phyloP scores from a whole-genome alignment of 1,140 invertebrate genomes.

The Drosophila equinoxialis region DNA sequence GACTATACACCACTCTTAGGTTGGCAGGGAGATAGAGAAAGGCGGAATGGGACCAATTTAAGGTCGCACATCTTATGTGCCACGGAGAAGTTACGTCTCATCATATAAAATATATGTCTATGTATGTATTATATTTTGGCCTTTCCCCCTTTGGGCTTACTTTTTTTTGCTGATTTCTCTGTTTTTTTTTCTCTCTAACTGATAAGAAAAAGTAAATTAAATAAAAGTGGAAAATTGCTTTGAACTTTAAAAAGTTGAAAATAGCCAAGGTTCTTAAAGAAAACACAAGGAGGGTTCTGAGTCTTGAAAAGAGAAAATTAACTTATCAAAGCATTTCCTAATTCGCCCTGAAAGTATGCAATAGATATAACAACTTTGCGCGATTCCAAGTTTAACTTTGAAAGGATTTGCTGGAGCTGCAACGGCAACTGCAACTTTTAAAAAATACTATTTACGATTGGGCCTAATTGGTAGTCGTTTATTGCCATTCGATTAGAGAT shows the following conservation, averaged over 20 bases:
- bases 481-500: not conserved
- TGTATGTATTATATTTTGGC: not conserved
- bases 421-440: not conserved
- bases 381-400: too few species aligned
- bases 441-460: not conserved
- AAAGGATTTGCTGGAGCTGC: not conserved
- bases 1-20: not conserved
- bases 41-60: not conserved
- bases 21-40: not conserved
- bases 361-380: too few species aligned
- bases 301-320: too few species aligned
- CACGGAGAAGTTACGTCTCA: not conserved
- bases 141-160: not conserved
- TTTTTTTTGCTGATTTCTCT: conserved; percentile 3
- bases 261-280: too few species aligned
- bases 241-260: not conserved
- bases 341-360: too few species aligned
- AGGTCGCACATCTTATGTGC: not conserved
- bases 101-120: not conserved
- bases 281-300: too few species aligned
- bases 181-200: not conserved
- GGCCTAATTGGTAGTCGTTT: not conserved
- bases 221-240: not conserved
- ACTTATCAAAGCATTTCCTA: too few species aligned
- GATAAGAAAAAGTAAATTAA: not conserved